These are phyloP conservation scores for Tortrix viridana DNA, from an alignment of 2,888 invertebrate species.

Conservation along the genomic window DNA sequence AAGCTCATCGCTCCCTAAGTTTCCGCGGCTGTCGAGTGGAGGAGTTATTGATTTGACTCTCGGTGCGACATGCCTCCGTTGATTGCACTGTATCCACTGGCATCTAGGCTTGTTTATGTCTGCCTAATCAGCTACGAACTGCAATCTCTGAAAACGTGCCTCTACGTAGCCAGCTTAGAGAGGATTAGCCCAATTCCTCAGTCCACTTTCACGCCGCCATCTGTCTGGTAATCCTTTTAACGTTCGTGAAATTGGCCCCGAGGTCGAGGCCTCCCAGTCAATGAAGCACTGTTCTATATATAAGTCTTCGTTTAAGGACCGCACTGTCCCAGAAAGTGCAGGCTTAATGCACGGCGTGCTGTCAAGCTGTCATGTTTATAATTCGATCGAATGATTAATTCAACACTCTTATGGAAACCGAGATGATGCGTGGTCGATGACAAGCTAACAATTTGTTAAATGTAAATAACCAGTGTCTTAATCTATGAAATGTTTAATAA, in stretches of 20 bases:
- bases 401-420: constrained; percentile 9
- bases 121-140: constrained; percentile 45
- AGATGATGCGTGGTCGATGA: constrained; percentile 8
- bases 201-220: constrained; percentile 53
- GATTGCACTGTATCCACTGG: constrained; percentile 52
- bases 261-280: constrained; percentile 57
- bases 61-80: constrained; percentile 53
- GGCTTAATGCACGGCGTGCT: constrained; percentile 41
- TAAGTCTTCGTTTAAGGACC: constrained; percentile 52
- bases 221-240: constrained; percentile 59
- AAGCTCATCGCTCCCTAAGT: constrained; percentile 57
- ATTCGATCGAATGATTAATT: constrained; percentile 20
- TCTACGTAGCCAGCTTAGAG: constrained; percentile 47
- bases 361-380: constrained; percentile 11
- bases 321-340: constrained; percentile 54
- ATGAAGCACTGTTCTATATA: constrained; percentile 55
- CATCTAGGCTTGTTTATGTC: constrained; percentile 49
- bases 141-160: constrained; percentile 42
- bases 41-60: constrained; percentile 69
- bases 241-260: constrained; percentile 51
- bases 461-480: constrained; percentile 7
- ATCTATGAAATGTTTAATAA: background rate
- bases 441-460: constrained; percentile 15
- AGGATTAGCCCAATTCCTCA: constrained; percentile 62
- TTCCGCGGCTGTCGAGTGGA: constrained; percentile 62